Evolutionary conservation across 2,797 vertebrate genomes (phyloP).

Genomic region (Eulemur rubriventer): DNA sequence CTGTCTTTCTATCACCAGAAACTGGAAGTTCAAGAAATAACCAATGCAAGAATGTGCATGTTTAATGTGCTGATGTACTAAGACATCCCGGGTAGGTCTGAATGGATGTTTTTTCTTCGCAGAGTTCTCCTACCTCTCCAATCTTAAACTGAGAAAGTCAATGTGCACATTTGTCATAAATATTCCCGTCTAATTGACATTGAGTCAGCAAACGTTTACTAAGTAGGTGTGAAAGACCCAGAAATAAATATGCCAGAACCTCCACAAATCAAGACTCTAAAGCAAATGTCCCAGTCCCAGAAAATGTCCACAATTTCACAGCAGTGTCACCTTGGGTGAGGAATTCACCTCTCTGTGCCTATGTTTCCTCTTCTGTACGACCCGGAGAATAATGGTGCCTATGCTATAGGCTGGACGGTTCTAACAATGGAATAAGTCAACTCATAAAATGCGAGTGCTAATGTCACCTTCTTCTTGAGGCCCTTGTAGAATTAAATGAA

Average conservation of each 20-base stretch:
- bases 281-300: background rate
- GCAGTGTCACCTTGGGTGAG: background rate
- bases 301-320: background rate
- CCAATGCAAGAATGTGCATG: background rate
- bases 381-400: rapidly evolving
- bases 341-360: background rate
- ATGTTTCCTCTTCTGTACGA: background rate
- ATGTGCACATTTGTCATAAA: background rate
- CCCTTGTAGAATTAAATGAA: background rate
- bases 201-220: background rate
- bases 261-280: no score
- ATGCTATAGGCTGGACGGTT: rapidly evolving
- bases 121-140: background rate
- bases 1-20: background rate
- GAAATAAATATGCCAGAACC: background rate
- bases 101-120: background rate
- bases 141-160: background rate
- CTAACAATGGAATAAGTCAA: background rate
- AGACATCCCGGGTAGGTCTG: background rate
- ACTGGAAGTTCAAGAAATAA: background rate
- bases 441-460: background rate
- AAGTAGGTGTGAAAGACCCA: background rate
- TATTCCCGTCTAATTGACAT: background rate
- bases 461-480: background rate
- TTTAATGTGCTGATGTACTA: background rate